Conservation (phyloP, 2,888 invertebrate genomes). For the Ophion slaviceki region DNA sequence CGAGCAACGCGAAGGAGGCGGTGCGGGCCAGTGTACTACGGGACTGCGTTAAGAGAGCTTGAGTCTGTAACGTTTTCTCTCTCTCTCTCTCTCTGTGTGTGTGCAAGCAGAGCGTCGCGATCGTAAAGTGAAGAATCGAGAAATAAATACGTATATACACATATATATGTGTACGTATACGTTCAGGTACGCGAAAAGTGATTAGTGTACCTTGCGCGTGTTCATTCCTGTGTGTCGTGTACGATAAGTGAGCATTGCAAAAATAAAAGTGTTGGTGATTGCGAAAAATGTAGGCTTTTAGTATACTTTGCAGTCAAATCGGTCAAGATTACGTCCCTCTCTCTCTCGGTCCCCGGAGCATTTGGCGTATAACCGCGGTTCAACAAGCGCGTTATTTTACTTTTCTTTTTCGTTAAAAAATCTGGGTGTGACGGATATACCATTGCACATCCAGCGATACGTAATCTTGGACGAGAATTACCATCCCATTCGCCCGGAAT, state of each 20-base stretch:
- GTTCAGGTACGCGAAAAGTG: slow-evolving; percentile 42
- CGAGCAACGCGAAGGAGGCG: slow-evolving; percentile 53
- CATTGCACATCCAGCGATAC: slow-evolving; percentile 25
- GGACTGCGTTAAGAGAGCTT: slow-evolving; percentile 57
- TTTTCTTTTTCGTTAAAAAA: slow-evolving; percentile 29
- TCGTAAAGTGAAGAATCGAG: slow-evolving; percentile 53
- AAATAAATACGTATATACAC: slow-evolving; percentile 29
- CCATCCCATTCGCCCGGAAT: not conserved
- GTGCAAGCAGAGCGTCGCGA: slow-evolving; percentile 57
- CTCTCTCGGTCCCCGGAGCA: slow-evolving; percentile 3
- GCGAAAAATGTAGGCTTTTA: slow-evolving; percentile 20
- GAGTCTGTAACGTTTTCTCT: slow-evolving; percentile 6
- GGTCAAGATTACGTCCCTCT: slow-evolving; percentile 7
- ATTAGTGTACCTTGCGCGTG: slow-evolving; percentile 43
- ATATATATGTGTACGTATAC: not conserved
- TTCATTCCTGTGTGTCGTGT: slow-evolving; percentile 25
- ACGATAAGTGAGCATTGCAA: slow-evolving; percentile 29
- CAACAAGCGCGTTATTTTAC: slow-evolving; percentile 41
- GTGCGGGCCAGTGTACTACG: slow-evolving; percentile 62
- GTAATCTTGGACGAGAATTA: slow-evolving; percentile 28
- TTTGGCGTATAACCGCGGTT: slow-evolving; percentile 37
- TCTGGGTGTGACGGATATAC: slow-evolving; percentile 64
- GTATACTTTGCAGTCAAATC: slow-evolving; percentile 15
- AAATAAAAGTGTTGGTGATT: slow-evolving; percentile 12
- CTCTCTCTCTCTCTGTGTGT: slow-evolving; percentile 19